Base-by-base conservation (phyloP, 2,113 vertebrate genomes). In the Python bivittatus region DNA sequence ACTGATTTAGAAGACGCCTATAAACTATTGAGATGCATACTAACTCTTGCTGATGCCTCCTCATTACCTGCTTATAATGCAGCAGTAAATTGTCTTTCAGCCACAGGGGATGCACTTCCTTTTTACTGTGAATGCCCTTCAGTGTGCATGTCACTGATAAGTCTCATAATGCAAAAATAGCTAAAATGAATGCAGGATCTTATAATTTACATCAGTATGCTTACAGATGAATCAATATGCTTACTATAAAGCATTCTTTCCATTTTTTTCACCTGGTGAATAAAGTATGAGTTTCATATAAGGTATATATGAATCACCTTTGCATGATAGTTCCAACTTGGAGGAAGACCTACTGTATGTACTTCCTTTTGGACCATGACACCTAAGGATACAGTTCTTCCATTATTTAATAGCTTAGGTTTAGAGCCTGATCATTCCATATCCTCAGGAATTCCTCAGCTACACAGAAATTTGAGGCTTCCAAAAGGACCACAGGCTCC, bases 1-100 rank as follows among this genome's bases (percentile, higher is more conserved):
- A 2, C 84, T 54, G 38, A 93, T 95, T 93, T 84, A 90, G 1
- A 56, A 85, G 2, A 25, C 23, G 72, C 92, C 93, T 92, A 90
- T 27, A 33, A 90, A 20, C 60, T 29, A 5, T 60, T 23, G 7
- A 33, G 27, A 91, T 93, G 0, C 22, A 17, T 61, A 48, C 25
- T 90, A 90, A 90, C 93, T 92, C 90, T 60, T 52, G 13, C 33
- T 92, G 52, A 89, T 3, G 27, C 90, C 64, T 25, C 3, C 29
- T 94, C 42, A n/a, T 60, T 93, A 57, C 86, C 60, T 92, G 93
- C 94, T 91, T 38, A 87, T 92, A 93, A 90, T 11, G 42, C 23
- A 93, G 29, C 85, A 94, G 38, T 92, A 88, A 93, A 61, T 84
- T 86, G 3, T 88, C 15, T 96, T 91, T 11, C 64, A 4, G 6